phyloP scores from a whole-genome alignment of 2,888 invertebrate species.

The Tromatobia lineatoria region DNA sequence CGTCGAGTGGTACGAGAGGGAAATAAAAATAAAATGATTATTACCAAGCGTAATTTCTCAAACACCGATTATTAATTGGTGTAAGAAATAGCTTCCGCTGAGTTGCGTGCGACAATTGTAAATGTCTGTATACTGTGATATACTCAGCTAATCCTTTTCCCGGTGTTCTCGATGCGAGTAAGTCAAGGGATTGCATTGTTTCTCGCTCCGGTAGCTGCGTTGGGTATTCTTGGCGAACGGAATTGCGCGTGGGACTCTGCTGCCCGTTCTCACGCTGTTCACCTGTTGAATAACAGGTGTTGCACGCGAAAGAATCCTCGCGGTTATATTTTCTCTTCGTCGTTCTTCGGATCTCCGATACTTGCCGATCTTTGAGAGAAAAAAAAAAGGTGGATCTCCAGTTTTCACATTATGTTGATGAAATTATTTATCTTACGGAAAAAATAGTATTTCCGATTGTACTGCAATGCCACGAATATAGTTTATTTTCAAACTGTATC shows the following conservation, averaged over 20 bases:
- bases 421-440: not conserved
- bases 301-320: slow-evolving; percentile 61
- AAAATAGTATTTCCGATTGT: not conserved
- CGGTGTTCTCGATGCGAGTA: slow-evolving; percentile 38
- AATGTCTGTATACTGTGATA: slow-evolving; percentile 31
- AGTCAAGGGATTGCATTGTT: slow-evolving; percentile 62
- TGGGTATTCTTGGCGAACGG: slow-evolving; percentile 59
- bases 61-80: slow-evolving; percentile 55
- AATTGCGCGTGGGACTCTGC: slow-evolving; percentile 66
- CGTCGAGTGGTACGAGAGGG: slow-evolving; percentile 20
- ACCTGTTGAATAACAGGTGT: slow-evolving; percentile 70
- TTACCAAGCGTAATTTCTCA: not conserved
- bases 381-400: not conserved
- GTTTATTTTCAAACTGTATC: not conserved
- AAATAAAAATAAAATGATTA: slow-evolving; percentile 39
- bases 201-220: slow-evolving; percentile 38
- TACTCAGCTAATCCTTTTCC: slow-evolving; percentile 2
- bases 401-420: not conserved
- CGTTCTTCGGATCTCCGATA: slow-evolving; percentile 27
- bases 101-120: slow-evolving; percentile 42
- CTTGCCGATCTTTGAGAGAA: not conserved
- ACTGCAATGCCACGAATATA: not conserved
- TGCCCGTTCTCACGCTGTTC: slow-evolving; percentile 70
- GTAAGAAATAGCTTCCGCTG: slow-evolving; percentile 59
- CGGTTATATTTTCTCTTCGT: not conserved